A percentile compares a stretch with the other conserved stretches of the same genome.
These are phyloP conservation scores for Nycticebus coucang DNA, from an alignment of 2,113 vertebrate species.

Conservation along the genomic window DNA sequence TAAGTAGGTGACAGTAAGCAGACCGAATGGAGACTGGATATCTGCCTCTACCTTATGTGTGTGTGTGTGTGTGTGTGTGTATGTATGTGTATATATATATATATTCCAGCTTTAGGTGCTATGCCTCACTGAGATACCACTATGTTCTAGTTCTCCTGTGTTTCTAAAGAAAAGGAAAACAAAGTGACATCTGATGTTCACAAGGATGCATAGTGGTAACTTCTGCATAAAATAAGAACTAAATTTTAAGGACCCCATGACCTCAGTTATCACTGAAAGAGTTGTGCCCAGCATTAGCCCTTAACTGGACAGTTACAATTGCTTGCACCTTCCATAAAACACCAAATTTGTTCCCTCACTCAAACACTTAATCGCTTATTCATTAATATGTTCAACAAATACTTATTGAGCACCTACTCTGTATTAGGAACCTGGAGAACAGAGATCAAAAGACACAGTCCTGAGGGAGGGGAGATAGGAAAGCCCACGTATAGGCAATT, in stretches of 20 bases:
- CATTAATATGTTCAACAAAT: not conserved
- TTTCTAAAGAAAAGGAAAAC: not conserved
- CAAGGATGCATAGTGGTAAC: not conserved
- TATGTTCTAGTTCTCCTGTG: not conserved
- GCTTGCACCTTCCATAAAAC: not conserved
- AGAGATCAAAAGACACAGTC: not conserved
- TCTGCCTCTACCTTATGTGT: not conserved
- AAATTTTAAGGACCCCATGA: not conserved
- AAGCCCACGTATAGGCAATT: fast-evolving
- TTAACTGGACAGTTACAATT: not conserved
- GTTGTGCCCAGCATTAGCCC: not conserved
- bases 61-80: not conserved
- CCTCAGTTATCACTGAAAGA: not conserved
- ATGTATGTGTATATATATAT: fast-evolving
- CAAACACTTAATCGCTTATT: not conserved
- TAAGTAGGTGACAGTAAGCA: not conserved
- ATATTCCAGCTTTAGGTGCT: not conserved
- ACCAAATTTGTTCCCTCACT: not conserved
- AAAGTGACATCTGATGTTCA: constrained; percentile 9
- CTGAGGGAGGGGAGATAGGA: not conserved
- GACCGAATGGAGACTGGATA: not conserved
- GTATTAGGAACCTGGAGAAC: not conserved
- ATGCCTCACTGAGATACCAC: not conserved
- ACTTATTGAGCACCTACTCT: not conserved
- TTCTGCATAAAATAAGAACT: not conserved